phyloP scores from a whole-genome alignment of 2,888 invertebrate genomes.

The Folsomia manolachei region DNA sequence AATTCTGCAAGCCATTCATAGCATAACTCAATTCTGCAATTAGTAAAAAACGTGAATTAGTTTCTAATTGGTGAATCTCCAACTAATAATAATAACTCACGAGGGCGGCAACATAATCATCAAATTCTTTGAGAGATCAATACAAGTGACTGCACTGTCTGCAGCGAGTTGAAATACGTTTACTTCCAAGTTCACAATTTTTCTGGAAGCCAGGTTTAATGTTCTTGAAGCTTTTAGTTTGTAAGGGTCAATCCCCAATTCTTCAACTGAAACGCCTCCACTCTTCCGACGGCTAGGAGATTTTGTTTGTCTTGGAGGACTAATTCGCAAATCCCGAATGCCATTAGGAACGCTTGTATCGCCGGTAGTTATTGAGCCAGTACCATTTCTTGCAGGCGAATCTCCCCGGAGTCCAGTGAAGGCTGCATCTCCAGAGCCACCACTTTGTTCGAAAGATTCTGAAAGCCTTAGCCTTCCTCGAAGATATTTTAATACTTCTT shows the following conservation, averaged over 20 bases:
- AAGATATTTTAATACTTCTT: conserved; percentile 70
- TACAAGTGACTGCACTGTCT: conserved; percentile 67
- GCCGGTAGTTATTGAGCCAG: neutral
- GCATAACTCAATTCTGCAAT: conserved; percentile 53
- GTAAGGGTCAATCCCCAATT: conserved; percentile 42
- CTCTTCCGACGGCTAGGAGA: conserved; percentile 19
- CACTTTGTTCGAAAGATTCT: conserved; percentile 22
- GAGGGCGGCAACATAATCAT: conserved; percentile 66
- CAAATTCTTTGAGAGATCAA: conserved; percentile 80
- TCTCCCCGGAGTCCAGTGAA: too few relatives aligned
- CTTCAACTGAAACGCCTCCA: conserved; percentile 28
- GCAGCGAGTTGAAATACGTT: conserved; percentile 69
- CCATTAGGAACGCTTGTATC: neutral
- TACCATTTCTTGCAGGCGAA: neutral
- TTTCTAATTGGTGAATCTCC: too few relatives aligned
- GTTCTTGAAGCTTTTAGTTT: conserved; percentile 51
- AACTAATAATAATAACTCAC: conserved; percentile 60
- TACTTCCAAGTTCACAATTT: conserved; percentile 66
- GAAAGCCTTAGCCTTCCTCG: conserved; percentile 31
- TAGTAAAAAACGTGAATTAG: too few relatives aligned
- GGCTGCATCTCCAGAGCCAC: too few relatives aligned
- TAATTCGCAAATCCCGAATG: neutral
- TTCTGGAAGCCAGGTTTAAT: conserved; percentile 64
- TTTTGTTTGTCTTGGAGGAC: neutral
- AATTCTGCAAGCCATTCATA: conserved; percentile 54